phyloP scores from a whole-genome alignment of 1,140 invertebrate genomes.

The Teleopsis dalmanni region DNA sequence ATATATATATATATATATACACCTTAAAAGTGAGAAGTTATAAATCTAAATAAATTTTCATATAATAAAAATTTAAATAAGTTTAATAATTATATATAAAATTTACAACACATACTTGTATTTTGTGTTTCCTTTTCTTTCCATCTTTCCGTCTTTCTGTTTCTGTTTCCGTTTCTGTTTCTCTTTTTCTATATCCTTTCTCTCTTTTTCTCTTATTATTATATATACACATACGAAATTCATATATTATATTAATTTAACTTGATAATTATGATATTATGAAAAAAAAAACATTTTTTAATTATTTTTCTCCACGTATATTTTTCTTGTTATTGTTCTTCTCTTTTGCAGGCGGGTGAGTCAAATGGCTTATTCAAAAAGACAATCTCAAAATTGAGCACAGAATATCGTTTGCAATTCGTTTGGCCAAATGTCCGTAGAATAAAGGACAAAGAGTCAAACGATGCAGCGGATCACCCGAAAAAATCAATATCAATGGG shows the following conservation, averaged over 20 bases:
- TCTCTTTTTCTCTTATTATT: slow-evolving; percentile 21
- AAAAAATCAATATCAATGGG: slow-evolving; percentile 81
- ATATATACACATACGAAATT: slow-evolving; percentile 12
- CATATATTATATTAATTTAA: too few species aligned
- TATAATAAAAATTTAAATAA: neutral
- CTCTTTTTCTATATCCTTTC: slow-evolving; percentile 17
- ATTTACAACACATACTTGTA: slow-evolving; percentile 18
- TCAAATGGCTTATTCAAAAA: slow-evolving; percentile 56
- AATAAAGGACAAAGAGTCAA: slow-evolving; percentile 38
- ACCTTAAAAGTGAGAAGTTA: neutral
- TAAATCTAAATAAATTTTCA: neutral
- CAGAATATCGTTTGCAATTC: slow-evolving; percentile 81
- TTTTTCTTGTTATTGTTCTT: slow-evolving; percentile 26
- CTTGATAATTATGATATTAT: too few species aligned
- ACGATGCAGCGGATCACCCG: slow-evolving; percentile 50
- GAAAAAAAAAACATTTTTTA: slow-evolving; percentile 3
- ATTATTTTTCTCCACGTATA: slow-evolving; percentile 15
- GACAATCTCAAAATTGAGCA: slow-evolving; percentile 67
- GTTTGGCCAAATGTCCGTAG: slow-evolving; percentile 71
- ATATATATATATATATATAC: neutral
- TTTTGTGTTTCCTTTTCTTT: slow-evolving; percentile 16
- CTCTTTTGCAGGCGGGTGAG: slow-evolving; percentile 45
- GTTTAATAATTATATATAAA: slow-evolving; percentile 9
- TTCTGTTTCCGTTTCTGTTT: slow-evolving; percentile 24
- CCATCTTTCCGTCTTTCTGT: slow-evolving; percentile 15